Conservation (phyloP, 2,113 vertebrate genomes). For the Chroicocephalus ridibundus region DNA sequence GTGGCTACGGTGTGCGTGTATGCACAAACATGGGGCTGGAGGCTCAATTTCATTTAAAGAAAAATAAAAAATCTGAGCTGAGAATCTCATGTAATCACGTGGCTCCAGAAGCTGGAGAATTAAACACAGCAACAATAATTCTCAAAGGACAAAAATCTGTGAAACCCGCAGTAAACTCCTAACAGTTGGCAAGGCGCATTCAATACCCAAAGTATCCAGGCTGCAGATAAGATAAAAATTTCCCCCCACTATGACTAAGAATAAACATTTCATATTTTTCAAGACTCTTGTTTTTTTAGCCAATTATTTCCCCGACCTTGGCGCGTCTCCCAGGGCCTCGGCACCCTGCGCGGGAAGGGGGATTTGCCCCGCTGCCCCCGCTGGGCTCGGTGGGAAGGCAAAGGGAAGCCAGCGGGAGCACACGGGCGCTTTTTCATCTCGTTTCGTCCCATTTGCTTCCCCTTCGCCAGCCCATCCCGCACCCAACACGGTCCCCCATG, state of each 20-base stretch:
- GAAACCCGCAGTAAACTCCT: neutral
- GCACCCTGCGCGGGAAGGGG: neutral
- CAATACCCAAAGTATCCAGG: neutral
- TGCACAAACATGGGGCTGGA: neutral
- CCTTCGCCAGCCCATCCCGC: neutral
- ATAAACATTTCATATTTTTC: neutral
- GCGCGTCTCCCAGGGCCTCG: neutral
- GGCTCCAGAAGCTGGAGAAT: neutral
- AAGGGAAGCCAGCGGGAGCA: neutral
- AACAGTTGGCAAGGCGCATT: neutral
- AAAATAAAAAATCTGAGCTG: neutral
- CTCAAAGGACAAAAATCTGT: neutral
- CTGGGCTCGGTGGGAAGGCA: neutral
- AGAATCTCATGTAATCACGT: neutral
- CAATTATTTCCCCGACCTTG: neutral
- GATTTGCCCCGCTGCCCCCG: neutral
- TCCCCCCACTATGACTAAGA: too few relatives aligned
- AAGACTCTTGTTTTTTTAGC: neutral
- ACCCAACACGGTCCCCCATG: fast-evolving
- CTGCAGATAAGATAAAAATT: neutral
- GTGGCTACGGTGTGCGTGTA: neutral
- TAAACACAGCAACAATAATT: neutral
- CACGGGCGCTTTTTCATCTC: neutral
- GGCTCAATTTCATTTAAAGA: neutral
- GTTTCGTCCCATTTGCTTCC: fast-evolving